Base-by-base conservation (phyloP, 1,140 invertebrate species). In the Drosophila gunungcola region DNA sequence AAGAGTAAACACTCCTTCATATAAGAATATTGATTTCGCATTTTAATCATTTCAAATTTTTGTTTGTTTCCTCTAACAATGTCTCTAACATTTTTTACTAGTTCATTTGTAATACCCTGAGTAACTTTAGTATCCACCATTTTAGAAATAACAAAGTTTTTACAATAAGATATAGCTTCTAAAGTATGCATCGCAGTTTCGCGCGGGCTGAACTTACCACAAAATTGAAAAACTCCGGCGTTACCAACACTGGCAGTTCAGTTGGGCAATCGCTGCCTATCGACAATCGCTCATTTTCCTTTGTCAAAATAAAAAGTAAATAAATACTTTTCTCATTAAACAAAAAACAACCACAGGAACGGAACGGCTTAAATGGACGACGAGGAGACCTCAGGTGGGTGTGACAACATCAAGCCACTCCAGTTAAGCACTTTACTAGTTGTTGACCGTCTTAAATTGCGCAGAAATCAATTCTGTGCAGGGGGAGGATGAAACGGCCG, bases 401-500 rank as follows among this genome's bases (percentile, higher is more conserved):
- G 1, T 13, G 1, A 7, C 11, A 1, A 5, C 11, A 2, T 13
- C 0, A 10, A 27, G 12, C 7, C 4, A 1, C 0, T 12, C 0
- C n/a, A 39, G 3, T 4, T 11, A n/a, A 4, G 4, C 13, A 34
- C 16, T 3, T 3, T 53, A 3, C 27, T 34, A 32, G 39, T n/a
- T 9, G 21, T 21, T 36, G 6, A 45, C 34, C 43, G 45, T 54
- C 9, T 16, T 29, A 3, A 27, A 67, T 42, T 70, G 48, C 55
- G 56, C 55, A 86, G 82, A 82, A 79, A 86, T 79, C 62, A 67
- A 82, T 82, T 52, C 64, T 21, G 81, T 56, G 42, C 16, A 42
- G 16, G 76, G n/a, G 38, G 38, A 9, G 21, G 39, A 11, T 11
- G 46, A 32, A 32, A 32, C 29, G 29, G 29, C 29, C 7, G 29